Evolutionary conservation across 2,888 invertebrate genomes (phyloP).

Genomic region (Melikaiella ostensackeni): DNA sequence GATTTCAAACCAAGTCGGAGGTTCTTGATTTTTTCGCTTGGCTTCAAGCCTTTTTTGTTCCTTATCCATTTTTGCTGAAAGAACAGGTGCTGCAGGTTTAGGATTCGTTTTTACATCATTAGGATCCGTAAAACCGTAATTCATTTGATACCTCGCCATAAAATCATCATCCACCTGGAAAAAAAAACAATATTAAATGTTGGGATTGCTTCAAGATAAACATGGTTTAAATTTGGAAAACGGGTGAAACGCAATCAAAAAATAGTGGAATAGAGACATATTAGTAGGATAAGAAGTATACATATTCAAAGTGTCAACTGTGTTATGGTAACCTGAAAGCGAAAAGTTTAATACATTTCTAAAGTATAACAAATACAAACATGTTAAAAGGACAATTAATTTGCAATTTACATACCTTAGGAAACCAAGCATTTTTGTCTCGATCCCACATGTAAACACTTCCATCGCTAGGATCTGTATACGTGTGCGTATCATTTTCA

Average conservation of each 20-base stretch:
- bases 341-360: too few relatives aligned
- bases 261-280: too few relatives aligned
- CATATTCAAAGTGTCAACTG: too few relatives aligned
- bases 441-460: slow-evolving; percentile 94
- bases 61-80: slow-evolving; percentile 71
- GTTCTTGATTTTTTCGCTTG: slow-evolving; percentile 78
- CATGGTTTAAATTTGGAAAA: neutral
- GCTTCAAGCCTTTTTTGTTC: slow-evolving; percentile 69
- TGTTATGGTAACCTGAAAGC: too few relatives aligned
- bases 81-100: slow-evolving; percentile 77
- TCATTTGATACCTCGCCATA: slow-evolving; percentile 96
- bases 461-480: slow-evolving; percentile 90
- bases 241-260: too few relatives aligned
- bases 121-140: slow-evolving; percentile 89
- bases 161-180: slow-evolving; percentile 94
- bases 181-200: slow-evolving; percentile 16
- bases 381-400: neutral
- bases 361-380: too few relatives aligned
- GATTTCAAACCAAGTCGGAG: slow-evolving; percentile 94
- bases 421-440: slow-evolving; percentile 96
- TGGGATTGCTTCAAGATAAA: neutral
- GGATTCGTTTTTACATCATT: slow-evolving; percentile 69
- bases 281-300: too few relatives aligned
- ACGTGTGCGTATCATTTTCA: slow-evolving; percentile 88
- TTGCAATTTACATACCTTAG: slow-evolving; percentile 81